Conservation (phyloP, 2,113 vertebrate species). For the Excalfactoria chinensis region DNA sequence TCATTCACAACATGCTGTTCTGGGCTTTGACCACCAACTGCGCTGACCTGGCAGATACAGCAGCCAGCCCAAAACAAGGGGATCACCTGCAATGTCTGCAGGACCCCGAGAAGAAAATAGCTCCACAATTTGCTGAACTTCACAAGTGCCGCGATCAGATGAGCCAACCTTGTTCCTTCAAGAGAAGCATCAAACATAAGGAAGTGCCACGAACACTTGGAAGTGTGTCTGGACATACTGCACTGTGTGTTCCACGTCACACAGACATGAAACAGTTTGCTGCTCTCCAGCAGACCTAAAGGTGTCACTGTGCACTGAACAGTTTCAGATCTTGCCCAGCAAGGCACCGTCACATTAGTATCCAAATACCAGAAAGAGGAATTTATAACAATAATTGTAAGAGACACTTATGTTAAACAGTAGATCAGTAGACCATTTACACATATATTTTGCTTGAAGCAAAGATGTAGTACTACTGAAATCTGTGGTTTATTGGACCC, state of each 20-base stretch:
- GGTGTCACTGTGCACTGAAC: neutral
- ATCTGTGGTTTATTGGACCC: neutral
- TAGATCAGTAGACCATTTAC: neutral
- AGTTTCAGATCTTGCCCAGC: neutral
- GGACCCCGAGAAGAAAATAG: neutral
- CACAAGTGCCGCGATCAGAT: neutral
- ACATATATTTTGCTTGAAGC: neutral
- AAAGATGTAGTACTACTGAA: neutral
- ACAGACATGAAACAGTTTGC: neutral
- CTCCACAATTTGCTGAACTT: neutral
- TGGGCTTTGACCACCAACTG: neutral
- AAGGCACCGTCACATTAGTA: neutral
- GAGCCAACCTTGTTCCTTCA: neutral
- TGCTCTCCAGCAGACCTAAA: neutral
- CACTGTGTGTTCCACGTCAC: fast-evolving
- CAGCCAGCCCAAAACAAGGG: neutral
- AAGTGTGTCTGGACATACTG: neutral
- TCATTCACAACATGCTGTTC: neutral
- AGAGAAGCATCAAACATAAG: neutral
- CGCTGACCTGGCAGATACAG: neutral
- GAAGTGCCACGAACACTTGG: neutral
- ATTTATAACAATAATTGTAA: neutral
- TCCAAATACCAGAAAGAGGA: neutral
- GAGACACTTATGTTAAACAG: neutral
- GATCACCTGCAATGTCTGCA: neutral